These are phyloP conservation scores for Melieria omissa DNA, from an alignment of 2,888 invertebrate genomes.

Conservation along the genomic window DNA sequence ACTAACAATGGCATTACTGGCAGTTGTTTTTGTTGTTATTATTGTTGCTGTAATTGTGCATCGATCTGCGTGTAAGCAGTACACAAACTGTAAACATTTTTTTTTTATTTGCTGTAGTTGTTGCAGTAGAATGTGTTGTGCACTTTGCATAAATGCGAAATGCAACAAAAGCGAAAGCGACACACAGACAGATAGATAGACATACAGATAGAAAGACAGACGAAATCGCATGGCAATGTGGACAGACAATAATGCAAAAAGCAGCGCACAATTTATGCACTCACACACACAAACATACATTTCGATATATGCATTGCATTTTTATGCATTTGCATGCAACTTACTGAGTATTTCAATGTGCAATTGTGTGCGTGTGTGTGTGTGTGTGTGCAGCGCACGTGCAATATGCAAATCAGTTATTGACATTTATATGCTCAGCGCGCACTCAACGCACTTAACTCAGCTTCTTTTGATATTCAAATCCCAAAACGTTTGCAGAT, in stretches of 20 bases:
- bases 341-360: not conserved
- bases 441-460: conserved; percentile 7
- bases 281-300: not conserved
- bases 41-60: conserved; percentile 18
- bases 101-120: no score
- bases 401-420: conserved; percentile 22
- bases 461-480: conserved; percentile 23
- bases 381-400: conserved; percentile 1
- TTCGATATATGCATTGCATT: not conserved
- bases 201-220: no score
- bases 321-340: not conserved
- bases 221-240: no score
- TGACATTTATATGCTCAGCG: conserved; percentile 26
- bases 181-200: no score
- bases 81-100: no score
- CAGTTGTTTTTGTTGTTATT: not conserved
- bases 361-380: not conserved
- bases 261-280: not conserved
- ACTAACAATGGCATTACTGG: no score
- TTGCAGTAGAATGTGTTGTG: no score
- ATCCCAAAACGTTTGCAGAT: conserved; percentile 20
- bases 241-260: no score
- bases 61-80: conserved; percentile 23
- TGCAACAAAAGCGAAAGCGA: no score
- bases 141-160: no score